Conservation (phyloP, 2,113 vertebrate species). For the Cheilinus undulatus region DNA sequence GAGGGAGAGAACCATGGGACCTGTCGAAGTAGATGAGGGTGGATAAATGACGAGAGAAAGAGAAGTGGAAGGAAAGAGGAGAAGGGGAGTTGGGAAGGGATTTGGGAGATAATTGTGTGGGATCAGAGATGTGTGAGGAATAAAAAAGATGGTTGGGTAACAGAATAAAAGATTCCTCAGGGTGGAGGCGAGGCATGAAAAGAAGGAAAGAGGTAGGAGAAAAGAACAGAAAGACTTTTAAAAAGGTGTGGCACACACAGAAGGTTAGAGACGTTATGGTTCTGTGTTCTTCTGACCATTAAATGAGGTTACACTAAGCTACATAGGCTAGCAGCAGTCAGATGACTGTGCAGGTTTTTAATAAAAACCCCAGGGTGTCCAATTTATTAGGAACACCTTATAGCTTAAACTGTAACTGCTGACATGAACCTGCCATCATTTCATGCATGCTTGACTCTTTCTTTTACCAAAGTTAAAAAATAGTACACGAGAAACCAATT, state of each 20-base stretch:
- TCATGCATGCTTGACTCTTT: too few species aligned
- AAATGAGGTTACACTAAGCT: neutral
- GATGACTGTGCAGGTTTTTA: neutral
- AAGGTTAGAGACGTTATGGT: neutral
- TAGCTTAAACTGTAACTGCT: neutral
- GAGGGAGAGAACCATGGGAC: conserved; percentile 33
- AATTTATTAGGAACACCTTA: too few species aligned
- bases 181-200: conserved; percentile 5
- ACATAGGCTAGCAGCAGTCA: neutral
- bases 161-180: neutral
- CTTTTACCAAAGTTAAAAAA: too few species aligned
- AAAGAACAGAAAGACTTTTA: neutral
- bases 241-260: neutral
- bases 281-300: neutral
- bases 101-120: conserved; percentile 49
- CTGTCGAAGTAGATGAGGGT: conserved; percentile 21
- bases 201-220: conserved; percentile 5
- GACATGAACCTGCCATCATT: too few species aligned
- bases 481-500: too few species aligned
- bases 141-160: conserved; percentile 23
- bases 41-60: conserved; percentile 32
- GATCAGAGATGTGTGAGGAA: conserved; percentile 55
- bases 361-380: neutral
- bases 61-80: conserved; percentile 13
- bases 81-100: conserved; percentile 19